phyloP scores from a whole-genome alignment of 2,113 vertebrate species.

The mouse (Mus musculus) region DNA sequence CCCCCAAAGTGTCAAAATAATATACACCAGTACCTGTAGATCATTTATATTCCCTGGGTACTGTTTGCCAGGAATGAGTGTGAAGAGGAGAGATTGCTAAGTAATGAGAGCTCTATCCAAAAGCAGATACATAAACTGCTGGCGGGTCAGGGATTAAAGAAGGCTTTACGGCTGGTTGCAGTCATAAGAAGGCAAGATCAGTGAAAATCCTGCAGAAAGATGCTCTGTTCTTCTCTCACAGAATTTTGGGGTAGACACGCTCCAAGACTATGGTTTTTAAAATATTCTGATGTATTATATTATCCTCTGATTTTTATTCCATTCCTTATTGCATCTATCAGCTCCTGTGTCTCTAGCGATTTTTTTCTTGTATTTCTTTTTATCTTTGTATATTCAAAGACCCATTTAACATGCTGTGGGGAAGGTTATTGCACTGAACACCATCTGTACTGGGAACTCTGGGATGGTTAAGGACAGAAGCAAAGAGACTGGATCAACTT shows the following conservation, averaged over 20 bases:
- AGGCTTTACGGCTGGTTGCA: neutral
- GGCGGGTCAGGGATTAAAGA: neutral
- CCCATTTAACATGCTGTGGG: neutral
- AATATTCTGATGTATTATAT: neutral
- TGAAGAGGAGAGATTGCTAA: neutral
- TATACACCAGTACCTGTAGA: neutral
- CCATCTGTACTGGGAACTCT: neutral
- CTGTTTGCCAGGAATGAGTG: neutral
- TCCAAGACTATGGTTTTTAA: neutral
- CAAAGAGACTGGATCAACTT: neutral
- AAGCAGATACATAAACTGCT: slow-evolving; percentile 9
- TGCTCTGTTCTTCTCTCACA: neutral
- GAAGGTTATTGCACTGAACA: neutral
- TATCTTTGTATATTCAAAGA: slow-evolving; percentile 23
- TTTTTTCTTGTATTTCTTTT: slow-evolving; percentile 59
- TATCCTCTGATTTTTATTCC: neutral
- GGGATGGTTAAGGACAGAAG: neutral
- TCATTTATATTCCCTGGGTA: neutral
- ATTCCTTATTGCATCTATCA: slow-evolving; percentile 2
- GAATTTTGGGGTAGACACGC: neutral
- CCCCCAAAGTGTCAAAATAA: neutral
- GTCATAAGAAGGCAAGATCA: slow-evolving; percentile 17
- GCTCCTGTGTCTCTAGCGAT: slow-evolving; percentile 6
- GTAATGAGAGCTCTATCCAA: slow-evolving; percentile 22
- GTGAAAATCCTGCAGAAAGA: neutral